A percentile compares a stretch with the other conserved stretches of the same genome.
Evolutionary conservation across 2,113 vertebrate species (phyloP).

Genomic region (Pluvialis apricaria): DNA sequence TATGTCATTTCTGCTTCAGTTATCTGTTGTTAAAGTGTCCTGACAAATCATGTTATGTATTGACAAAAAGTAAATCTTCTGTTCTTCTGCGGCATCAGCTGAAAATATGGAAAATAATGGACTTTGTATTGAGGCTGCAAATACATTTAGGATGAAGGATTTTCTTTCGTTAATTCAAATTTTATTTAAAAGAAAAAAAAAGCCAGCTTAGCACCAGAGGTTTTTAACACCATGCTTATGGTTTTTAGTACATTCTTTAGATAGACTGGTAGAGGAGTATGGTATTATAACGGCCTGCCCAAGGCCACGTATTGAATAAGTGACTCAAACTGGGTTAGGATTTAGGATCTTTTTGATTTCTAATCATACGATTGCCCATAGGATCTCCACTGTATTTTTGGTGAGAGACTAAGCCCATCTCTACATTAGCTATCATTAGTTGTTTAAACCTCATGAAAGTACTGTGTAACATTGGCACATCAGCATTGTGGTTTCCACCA

Average conservation of each 20-base stretch:
- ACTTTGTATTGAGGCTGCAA: not conserved
- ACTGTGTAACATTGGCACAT: not conserved
- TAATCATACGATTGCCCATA: not conserved
- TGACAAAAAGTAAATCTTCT: not conserved
- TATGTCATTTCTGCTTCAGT: not conserved
- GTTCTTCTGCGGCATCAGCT: not conserved
- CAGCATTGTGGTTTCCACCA: not conserved
- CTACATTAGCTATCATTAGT: not conserved
- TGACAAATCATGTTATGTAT: not conserved
- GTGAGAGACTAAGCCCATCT: not conserved
- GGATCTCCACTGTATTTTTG: not conserved
- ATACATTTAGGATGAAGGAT: not conserved
- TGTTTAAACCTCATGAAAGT: not conserved
- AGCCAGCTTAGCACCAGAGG: not conserved
- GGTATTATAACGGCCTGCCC: not conserved
- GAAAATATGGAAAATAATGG: not conserved
- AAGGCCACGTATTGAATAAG: not conserved
- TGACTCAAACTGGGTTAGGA: not conserved
- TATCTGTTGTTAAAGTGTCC: not conserved
- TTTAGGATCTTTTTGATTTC: not conserved
- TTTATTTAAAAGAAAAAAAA: not conserved
- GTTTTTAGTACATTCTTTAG: not conserved
- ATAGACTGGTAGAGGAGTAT: not conserved
- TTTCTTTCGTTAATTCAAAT: not conserved
- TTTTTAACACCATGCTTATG: not conserved